Evolutionary conservation across 2,888 invertebrate species (phyloP).

Genomic region (Amorpha juglandis): DNA sequence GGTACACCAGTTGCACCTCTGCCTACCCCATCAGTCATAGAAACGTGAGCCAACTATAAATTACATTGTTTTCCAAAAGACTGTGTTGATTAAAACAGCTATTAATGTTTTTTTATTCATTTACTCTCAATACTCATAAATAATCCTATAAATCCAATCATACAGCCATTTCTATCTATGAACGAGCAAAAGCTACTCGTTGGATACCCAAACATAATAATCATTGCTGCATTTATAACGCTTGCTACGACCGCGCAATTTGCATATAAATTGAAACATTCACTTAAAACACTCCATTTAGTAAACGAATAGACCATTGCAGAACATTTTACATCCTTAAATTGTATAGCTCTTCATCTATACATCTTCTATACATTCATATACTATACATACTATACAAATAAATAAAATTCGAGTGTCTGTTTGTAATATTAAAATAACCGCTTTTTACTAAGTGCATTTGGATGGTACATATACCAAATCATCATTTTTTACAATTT

Average conservation of each 20-base stretch:
- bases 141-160: neutral
- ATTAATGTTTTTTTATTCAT: neutral
- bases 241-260: slow-evolving; percentile 5
- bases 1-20: too few relatives aligned
- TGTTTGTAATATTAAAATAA: too few relatives aligned
- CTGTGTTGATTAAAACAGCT: neutral
- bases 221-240: slow-evolving; percentile 20
- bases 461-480: too few relatives aligned
- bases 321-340: neutral
- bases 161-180: neutral
- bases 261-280: slow-evolving; percentile 25
- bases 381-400: too few relatives aligned
- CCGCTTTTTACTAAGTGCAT: too few relatives aligned
- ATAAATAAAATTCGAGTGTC: too few relatives aligned
- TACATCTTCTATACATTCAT: too few relatives aligned
- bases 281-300: slow-evolving; percentile 17
- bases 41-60: too few relatives aligned
- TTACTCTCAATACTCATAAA: neutral
- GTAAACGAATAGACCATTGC: slow-evolving; percentile 16
- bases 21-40: too few relatives aligned
- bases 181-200: neutral
- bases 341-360: too few relatives aligned
- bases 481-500: too few relatives aligned
- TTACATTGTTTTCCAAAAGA: neutral
- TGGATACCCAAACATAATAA: slow-evolving; percentile 10